Conservation (phyloP, 1,140 invertebrate genomes). For the Rhizoglyphus robini region DNA sequence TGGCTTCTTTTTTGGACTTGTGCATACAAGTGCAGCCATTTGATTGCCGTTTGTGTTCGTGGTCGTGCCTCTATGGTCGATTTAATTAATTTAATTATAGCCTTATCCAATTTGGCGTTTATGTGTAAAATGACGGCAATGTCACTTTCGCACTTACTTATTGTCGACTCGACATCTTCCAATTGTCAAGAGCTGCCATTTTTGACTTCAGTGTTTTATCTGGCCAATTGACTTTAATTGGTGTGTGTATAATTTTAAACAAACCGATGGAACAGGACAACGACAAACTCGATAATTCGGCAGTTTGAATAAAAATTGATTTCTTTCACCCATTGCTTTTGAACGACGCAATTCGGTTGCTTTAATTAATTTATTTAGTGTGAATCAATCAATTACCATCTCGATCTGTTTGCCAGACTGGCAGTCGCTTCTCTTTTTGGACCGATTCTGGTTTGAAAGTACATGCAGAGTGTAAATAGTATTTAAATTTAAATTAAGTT, state of each 20-base stretch:
- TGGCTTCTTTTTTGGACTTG: too few species aligned
- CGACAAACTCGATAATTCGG: neutral
- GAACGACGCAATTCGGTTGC: neutral
- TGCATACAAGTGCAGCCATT: too few species aligned
- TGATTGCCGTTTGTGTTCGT: neutral
- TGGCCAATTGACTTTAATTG: too few species aligned
- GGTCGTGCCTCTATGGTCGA: neutral
- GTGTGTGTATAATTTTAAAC: too few species aligned
- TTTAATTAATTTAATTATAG: neutral
- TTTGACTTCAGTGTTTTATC: too few species aligned
- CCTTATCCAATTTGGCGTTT: neutral
- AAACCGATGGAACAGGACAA: neutral
- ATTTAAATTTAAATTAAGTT: too few species aligned
- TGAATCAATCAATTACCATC: constrained; percentile 2
- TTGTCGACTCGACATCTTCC: neutral
- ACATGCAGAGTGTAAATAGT: too few species aligned
- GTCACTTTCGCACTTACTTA: neutral
- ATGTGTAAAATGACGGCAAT: neutral
- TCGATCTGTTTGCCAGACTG: neutral
- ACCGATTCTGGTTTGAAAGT: too few species aligned
- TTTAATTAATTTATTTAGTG: constrained; percentile 1
- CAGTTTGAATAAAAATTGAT: too few species aligned
- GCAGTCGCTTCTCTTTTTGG: too few species aligned
- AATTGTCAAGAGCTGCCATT: too few species aligned
- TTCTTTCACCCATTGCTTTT: neutral